Evolutionary conservation across 1,140 invertebrate genomes (phyloP).

Genomic region (Drosophila tristis): DNA sequence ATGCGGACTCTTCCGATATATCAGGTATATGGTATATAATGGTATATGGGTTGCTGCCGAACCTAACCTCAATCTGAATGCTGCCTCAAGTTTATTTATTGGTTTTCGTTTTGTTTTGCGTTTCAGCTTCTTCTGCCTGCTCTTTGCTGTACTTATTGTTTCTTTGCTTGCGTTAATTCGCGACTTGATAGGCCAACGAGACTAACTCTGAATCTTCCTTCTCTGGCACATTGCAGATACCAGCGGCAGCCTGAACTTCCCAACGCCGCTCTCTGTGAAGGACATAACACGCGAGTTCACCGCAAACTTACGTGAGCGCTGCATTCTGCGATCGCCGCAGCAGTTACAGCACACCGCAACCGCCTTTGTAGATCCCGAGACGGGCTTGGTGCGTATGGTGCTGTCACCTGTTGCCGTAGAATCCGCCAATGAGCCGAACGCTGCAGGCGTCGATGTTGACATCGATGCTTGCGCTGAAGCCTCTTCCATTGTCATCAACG

Average conservation of each 20-base stretch:
- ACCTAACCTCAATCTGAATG: constrained; percentile 33
- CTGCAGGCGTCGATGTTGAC: constrained; percentile 11
- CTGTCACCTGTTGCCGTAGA: constrained; percentile 50
- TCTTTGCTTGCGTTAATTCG: constrained; percentile 15
- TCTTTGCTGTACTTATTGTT: constrained; percentile 2
- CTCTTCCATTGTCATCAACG: constrained; percentile 5
- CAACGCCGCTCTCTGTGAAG: constrained; percentile 86
- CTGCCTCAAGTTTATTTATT: constrained; percentile 26
- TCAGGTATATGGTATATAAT: constrained; percentile 87
- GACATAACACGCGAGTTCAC: constrained; percentile 86
- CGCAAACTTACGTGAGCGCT: constrained; percentile 85
- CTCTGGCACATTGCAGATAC: constrained; percentile 62
- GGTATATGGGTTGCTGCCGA: constrained; percentile 4
- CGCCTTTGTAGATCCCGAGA: constrained; percentile 44
- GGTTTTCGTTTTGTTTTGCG: constrained; percentile 35
- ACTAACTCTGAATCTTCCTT: background rate
- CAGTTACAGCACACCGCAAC: constrained; percentile 41
- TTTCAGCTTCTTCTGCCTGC: constrained; percentile 14
- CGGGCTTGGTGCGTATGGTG: constrained; percentile 67
- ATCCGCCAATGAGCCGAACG: constrained; percentile 12
- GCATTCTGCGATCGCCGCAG: constrained; percentile 62
- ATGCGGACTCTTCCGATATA: constrained; percentile 90
- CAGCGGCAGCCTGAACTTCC: constrained; percentile 85
- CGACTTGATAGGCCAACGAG: background rate
- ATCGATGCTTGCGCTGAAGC: constrained; percentile 17